These are phyloP conservation scores for Pleuronectes platessa DNA, from an alignment of 2,113 vertebrate species.

Conservation along the genomic window DNA sequence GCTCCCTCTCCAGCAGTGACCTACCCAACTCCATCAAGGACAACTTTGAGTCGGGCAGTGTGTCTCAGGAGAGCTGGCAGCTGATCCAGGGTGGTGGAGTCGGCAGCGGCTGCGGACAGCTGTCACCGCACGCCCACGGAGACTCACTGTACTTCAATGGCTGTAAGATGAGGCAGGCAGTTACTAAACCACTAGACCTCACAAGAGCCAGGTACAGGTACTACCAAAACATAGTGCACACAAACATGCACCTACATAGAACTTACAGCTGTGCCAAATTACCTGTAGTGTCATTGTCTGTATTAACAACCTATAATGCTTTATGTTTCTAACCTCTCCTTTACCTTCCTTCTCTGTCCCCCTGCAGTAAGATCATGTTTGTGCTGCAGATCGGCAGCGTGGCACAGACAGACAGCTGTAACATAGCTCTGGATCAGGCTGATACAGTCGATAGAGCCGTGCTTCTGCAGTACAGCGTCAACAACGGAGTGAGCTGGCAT, in stretches of 20 bases:
- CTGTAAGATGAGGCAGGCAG: slow-evolving; percentile 95
- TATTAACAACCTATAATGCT: not conserved
- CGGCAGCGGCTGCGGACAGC: slow-evolving; percentile 96
- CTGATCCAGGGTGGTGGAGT: slow-evolving; percentile 94
- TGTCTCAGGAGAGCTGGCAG: slow-evolving; percentile 96
- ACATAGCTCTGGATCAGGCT: slow-evolving; percentile 90
- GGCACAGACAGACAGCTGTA: slow-evolving; percentile 96
- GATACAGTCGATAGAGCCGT: slow-evolving; percentile 94
- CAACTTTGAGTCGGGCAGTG: slow-evolving; percentile 94
- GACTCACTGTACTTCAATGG: slow-evolving; percentile 98
- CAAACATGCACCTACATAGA: not conserved
- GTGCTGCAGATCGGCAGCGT: slow-evolving; percentile 98
- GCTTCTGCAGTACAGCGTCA: slow-evolving; percentile 96
- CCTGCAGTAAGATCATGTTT: slow-evolving; percentile 98
- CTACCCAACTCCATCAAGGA: slow-evolving; percentile 97
- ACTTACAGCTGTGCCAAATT: not conserved
- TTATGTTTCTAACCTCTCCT: slow-evolving; percentile 12
- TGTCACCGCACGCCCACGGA: slow-evolving; percentile 95
- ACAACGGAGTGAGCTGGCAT: slow-evolving; percentile 96
- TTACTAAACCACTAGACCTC: slow-evolving; percentile 96
- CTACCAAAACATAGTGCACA: slow-evolving; percentile 43
- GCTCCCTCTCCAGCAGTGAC: slow-evolving; percentile 91
- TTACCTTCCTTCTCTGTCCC: slow-evolving; percentile 26
- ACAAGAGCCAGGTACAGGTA: slow-evolving; percentile 93
- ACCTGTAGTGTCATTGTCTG: not conserved